Evolutionary conservation across 2,797 vertebrate species (phyloP), one percentile per base, ranked within the genome.

Genomic region (Acanthiza pusilla): DNA sequence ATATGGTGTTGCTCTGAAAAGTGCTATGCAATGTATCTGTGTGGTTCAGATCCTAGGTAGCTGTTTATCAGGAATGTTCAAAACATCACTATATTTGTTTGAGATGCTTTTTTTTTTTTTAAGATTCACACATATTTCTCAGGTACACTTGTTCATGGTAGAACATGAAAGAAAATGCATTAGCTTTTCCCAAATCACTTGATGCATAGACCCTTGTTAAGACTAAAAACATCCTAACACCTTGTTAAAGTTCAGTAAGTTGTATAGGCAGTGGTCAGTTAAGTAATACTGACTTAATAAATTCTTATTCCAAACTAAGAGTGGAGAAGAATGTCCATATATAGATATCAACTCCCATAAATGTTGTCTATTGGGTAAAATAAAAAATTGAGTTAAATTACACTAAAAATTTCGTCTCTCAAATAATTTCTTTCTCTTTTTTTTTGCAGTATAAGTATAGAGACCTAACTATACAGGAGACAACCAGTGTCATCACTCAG

Each of bases 391-490:
- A 67, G 55, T 60, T 42, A 73, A 83, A 25, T 53, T 15, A 51
- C 12, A 26, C 3, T 18, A 53, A 48, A 81, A 73, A 43, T 29
- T 20, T 23, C 26, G 3, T 16, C 25, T 73, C 25, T 90, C 6
- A 86, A 91, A 27, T 81, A 21, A 92, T 92, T 73, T 86, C 54
- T 94, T 91, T 96, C 48, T 93, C 89, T 94, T 94, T 97, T 97
- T 29, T 89, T 96, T 97, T 99, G 97, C 98, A 99, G 99, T 99
- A 99, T 96, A 99, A 99, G 94, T 99, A 99, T 92, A 98, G 98
- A 98, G 99, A 99, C 96, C 95, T 99, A 88, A 99, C 99, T 45
- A 98, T 99, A 77, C 98, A 99, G 65, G 99, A 99, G 97, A 99
- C 99, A 53, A 98, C 98, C 83, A 99, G 98, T 86, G 99, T 99